A percentile compares a stretch with the other conserved stretches of the same genome.
Evolutionary conservation across 2,888 invertebrate species (phyloP).

Genomic region (Malthinus seriepunctatus): DNA sequence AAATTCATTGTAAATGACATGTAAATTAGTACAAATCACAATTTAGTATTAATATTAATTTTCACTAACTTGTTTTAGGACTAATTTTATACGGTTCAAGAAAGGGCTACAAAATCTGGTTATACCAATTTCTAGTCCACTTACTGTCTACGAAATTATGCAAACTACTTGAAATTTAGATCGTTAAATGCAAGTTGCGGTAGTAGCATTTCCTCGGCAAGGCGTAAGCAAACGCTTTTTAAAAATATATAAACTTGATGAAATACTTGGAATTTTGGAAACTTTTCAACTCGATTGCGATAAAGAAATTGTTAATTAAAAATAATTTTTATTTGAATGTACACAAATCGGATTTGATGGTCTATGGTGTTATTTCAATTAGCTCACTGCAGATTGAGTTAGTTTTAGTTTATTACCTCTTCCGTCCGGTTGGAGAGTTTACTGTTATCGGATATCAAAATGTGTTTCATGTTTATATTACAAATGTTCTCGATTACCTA

Average conservation of each 20-base stretch:
- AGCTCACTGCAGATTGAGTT: no score
- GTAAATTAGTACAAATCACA: not conserved
- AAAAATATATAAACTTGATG: constrained; percentile 1
- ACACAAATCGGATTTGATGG: no score
- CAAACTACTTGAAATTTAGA: constrained; percentile 27
- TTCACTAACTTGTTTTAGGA: constrained; percentile 4
- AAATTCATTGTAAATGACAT: no score
- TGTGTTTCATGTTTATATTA: constrained; percentile 20
- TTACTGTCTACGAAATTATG: constrained; percentile 25
- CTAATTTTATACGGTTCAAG: constrained; percentile 11
- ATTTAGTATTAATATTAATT: constrained; percentile 10
- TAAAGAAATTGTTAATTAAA: not conserved
- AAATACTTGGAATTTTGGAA: not conserved
- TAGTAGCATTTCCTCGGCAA: constrained; percentile 18
- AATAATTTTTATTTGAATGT: no score
- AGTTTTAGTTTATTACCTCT: no score
- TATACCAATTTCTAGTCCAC: constrained; percentile 25
- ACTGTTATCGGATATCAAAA: constrained; percentile 19
- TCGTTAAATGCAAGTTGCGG: constrained; percentile 25
- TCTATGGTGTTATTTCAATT: no score
- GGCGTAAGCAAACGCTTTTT: constrained; percentile 19
- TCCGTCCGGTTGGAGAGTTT: no score
- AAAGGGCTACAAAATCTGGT: constrained; percentile 23
- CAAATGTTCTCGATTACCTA: constrained; percentile 21
- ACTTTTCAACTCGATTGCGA: not conserved